phyloP scores from a whole-genome alignment of 2,888 invertebrate genomes.

The Cryptops parisi region DNA sequence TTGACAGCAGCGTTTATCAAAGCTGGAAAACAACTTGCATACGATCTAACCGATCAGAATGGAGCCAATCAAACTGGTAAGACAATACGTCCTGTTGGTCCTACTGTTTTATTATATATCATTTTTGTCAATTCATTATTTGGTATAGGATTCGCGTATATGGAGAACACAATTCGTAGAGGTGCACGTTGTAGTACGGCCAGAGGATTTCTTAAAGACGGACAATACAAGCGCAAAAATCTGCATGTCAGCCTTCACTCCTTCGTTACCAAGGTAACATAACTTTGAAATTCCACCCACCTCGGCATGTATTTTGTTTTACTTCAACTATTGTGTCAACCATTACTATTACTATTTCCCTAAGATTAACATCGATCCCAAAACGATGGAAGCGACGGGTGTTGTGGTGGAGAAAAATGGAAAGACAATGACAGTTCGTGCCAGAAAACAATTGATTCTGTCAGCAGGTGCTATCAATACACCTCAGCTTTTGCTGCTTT shows the following conservation, averaged over 20 bases:
- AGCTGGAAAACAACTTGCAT: constrained; percentile 68
- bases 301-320: too few species aligned
- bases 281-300: too few species aligned
- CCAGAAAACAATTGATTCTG: constrained; percentile 5
- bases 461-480: constrained; percentile 9
- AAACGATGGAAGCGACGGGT: background rate
- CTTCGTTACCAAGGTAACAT: constrained; percentile 56
- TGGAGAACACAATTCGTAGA: constrained; percentile 75
- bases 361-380: background rate
- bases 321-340: too few species aligned
- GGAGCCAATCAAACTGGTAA: constrained; percentile 67
- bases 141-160: constrained; percentile 57
- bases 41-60: constrained; percentile 65
- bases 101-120: too few species aligned
- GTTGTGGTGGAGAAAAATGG: background rate
- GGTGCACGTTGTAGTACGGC: constrained; percentile 78
- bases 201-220: constrained; percentile 54
- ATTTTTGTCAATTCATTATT: background rate
- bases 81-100: too few species aligned
- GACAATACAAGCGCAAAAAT: constrained; percentile 46
- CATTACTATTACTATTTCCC: too few species aligned
- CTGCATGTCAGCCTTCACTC: constrained; percentile 70
- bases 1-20: constrained; percentile 65
- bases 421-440: background rate
- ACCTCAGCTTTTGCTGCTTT: constrained; percentile 9